These are phyloP conservation scores for Theonella swinhoei DNA, from an alignment of 37 sponge, comb jelly and placozoan species.

Conservation along the genomic window DNA sequence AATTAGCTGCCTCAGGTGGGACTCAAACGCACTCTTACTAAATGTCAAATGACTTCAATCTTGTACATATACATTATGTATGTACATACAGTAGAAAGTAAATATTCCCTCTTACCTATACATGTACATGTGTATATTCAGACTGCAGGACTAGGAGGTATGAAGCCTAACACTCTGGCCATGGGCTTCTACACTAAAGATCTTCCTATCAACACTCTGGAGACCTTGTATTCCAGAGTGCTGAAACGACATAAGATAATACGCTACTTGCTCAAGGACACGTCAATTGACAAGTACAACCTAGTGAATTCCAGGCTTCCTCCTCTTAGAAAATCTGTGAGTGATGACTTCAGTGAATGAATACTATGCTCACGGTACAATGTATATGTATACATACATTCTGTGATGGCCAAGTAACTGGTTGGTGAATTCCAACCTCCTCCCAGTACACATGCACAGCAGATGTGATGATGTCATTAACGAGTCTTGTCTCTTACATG, in stretches of 20 bases:
- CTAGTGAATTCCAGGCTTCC: slow-evolving; percentile 44
- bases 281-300: slow-evolving; percentile 62
- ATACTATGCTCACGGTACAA: too few species aligned
- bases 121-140: too few species aligned
- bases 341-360: slow-evolving; percentile 26
- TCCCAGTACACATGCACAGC: too few species aligned
- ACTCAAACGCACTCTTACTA: too few species aligned
- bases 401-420: not conserved
- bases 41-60: too few species aligned
- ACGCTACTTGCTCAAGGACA: slow-evolving; percentile 53
- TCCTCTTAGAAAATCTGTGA: slow-evolving; percentile 58
- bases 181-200: slow-evolving; percentile 77
- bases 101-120: too few species aligned
- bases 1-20: too few species aligned
- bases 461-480: too few species aligned
- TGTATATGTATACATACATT: too few species aligned
- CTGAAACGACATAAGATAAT: slow-evolving; percentile 49
- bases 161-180: slow-evolving; percentile 99
- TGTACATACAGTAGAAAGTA: too few species aligned
- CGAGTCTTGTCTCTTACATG: too few species aligned
- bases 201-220: slow-evolving; percentile 47
- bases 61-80: too few species aligned
- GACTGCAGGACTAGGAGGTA: slow-evolving; percentile 97
- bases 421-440: slow-evolving; percentile 15
- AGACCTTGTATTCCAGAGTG: slow-evolving; percentile 22